Base-by-base conservation (phyloP, 1,140 invertebrate species). In the Delia radicum region DNA sequence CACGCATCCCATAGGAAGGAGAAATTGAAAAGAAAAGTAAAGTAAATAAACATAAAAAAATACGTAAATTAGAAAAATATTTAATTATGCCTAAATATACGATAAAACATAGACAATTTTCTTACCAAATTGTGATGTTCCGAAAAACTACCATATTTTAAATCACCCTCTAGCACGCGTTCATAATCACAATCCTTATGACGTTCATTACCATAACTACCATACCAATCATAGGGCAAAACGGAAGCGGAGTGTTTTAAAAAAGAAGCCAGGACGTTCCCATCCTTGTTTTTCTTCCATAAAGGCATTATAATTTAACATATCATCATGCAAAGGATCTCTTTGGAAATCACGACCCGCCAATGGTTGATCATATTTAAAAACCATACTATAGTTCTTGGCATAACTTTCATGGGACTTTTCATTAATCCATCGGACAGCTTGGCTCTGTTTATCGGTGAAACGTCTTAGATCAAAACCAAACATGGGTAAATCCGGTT, bases 261-360 rank as follows among this genome's bases (percentile, higher is more conserved):
- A 82, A 78, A 87, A 92, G 82, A 90, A 94, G 0, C 92, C 94
- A 0, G 95, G 94, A 77, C 95, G 85, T 85, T 97, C 95, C 93
- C 94, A 96, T 0, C 95, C 94, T 75, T 94, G 93, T 13, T 93
- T 89, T 80, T 95, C 91, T 85, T 96, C 93, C 92, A 94, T 96
- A 18, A 96, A 90, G 7, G 94, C 95, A 24, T 82, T 80, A 27
- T 75, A 92, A 89, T 55, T 15, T 10, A 85, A 31, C 84, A 85
- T 85, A 21, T 85, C 91, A 42, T 92, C 87, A 83, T 94, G 91
- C 69, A 95, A 90, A 8, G 91, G 89, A 84, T 91, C 91, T 75
- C 88, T 90, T 78, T 90, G 90, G 73, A 91, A 89, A 81, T 93
- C 94, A 55, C 95, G 87, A 3, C 93, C 93, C 26, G 93, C 93